Base-by-base conservation (phyloP, 2,888 invertebrate species). In the Tenthredo distinguenda region DNA sequence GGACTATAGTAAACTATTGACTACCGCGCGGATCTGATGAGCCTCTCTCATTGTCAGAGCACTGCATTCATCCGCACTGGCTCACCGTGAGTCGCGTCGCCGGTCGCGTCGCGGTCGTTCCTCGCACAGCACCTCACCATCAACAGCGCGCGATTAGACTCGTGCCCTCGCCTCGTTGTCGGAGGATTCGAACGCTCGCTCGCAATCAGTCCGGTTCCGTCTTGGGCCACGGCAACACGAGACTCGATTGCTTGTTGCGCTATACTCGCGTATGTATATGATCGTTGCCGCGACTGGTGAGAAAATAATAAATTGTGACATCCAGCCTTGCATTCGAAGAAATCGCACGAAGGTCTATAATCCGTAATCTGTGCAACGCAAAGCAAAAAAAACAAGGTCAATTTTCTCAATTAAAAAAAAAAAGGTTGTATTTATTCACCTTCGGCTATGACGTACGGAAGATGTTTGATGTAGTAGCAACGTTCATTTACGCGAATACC, bases 181-280 rank as follows among this genome's bases (percentile, higher is more conserved):
- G 62, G 62, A 50, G 62, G 62, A 62, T 81, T 40, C 77, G 50
- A 62, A 79, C 47, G 81, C 81, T 40, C 50, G 81, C 40, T 81
- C 81, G 40, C 81, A 81, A 81, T 81, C 81, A 81, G 81, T 81
- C 58, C 81, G 81, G 81, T 81, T 81, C 62, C 81, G 81, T 81
- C 81, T 50, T 62, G 81, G 81, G 81, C 58, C 81, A 58, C 81
- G 81, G 81, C 81, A 81, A 81, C 81, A 62, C 81, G 37, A 62
- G 37, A 62, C 40, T 26, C 62, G 58, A 81, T 26, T 21, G 55
- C 55, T 34, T n/a, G 31, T 77, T n/a, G 77, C 77, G 34, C 37
- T 43, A 15, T 26, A 31, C 76, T 26, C 76, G 76, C 47, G 50
- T 26, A 10, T 26, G 47, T 26, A 26, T 65, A 21, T 34, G 21